phyloP scores from a whole-genome alignment of 1,140 invertebrate genomes.

The Caenorhabditis tropicalis region DNA sequence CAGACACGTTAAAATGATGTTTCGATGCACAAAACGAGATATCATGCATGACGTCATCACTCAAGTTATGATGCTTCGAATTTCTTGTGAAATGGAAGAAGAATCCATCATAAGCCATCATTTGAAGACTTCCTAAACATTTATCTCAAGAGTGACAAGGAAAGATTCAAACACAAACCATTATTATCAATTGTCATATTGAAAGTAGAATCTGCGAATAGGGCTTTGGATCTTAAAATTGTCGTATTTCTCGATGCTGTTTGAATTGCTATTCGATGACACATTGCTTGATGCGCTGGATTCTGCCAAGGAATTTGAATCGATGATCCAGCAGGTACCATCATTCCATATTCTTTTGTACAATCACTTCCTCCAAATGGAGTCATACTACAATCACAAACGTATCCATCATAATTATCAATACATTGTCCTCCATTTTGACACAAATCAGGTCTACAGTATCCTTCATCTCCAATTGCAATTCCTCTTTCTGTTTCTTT shows the following conservation, averaged over 20 bases:
- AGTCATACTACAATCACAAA: slow-evolving; percentile 68
- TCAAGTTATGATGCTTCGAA: slow-evolving; percentile 55
- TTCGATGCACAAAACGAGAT: slow-evolving; percentile 63
- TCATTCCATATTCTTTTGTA: slow-evolving; percentile 71
- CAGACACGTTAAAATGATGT: slow-evolving; percentile 50
- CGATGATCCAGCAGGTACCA: slow-evolving; percentile 67
- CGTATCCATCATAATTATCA: slow-evolving; percentile 68
- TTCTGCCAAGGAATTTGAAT: slow-evolving; percentile 70
- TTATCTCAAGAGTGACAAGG: too few relatives aligned
- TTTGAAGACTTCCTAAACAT: slow-evolving; percentile 58
- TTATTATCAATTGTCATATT: slow-evolving; percentile 62
- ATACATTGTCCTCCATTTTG: slow-evolving; percentile 64
- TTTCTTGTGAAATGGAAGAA: slow-evolving; percentile 66
- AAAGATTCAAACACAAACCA: slow-evolving; percentile 45
- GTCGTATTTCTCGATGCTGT: slow-evolving; percentile 59
- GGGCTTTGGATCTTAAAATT: slow-evolving; percentile 61
- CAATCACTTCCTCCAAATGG: slow-evolving; percentile 68
- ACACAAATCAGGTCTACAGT: slow-evolving; percentile 61
- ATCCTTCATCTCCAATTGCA: slow-evolving; percentile 63
- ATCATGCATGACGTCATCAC: slow-evolving; percentile 66
- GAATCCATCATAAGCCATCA: slow-evolving; percentile 69
- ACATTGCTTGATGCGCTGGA: slow-evolving; percentile 67
- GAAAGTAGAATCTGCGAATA: slow-evolving; percentile 70
- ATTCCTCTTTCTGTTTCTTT: slow-evolving; percentile 56
- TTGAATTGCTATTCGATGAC: slow-evolving; percentile 68